phyloP scores from a whole-genome alignment of 2,113 vertebrate genomes.

The Alosa alosa region DNA sequence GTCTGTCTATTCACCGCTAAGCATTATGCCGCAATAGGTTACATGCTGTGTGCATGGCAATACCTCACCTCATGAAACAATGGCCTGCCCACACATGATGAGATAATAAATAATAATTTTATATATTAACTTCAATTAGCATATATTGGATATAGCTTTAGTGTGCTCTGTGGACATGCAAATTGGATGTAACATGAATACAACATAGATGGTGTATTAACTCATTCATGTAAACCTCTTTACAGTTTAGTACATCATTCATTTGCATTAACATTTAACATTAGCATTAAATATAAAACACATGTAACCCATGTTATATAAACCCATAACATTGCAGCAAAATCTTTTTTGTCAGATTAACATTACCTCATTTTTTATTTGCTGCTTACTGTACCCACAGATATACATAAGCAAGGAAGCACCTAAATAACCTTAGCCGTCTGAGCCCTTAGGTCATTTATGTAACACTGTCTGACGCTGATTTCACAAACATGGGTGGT shows the following conservation, averaged over 20 bases:
- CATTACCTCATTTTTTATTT: not conserved
- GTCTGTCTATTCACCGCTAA: not conserved
- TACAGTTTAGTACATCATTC: too few species aligned
- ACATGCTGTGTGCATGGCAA: not conserved
- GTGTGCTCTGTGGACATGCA: not conserved
- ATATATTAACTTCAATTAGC: not conserved
- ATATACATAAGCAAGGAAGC: not conserved
- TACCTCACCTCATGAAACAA: not conserved
- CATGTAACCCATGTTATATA: too few species aligned
- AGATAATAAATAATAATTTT: not conserved
- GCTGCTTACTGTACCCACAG: not conserved
- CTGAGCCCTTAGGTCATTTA: not conserved
- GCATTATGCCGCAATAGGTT: not conserved
- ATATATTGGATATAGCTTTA: not conserved
- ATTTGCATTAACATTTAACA: too few species aligned
- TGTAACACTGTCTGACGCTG: not conserved
- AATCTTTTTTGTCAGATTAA: not conserved
- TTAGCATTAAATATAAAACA: too few species aligned
- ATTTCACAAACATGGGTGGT: not conserved
- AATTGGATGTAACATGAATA: not conserved
- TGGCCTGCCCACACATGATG: not conserved
- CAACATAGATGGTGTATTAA: too few species aligned
- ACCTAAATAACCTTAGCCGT: not conserved
- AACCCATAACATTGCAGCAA: too few species aligned
- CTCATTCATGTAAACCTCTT: too few species aligned